Conservation (phyloP, 2,113 vertebrate species). For the Argyrosomus japonicus region DNA sequence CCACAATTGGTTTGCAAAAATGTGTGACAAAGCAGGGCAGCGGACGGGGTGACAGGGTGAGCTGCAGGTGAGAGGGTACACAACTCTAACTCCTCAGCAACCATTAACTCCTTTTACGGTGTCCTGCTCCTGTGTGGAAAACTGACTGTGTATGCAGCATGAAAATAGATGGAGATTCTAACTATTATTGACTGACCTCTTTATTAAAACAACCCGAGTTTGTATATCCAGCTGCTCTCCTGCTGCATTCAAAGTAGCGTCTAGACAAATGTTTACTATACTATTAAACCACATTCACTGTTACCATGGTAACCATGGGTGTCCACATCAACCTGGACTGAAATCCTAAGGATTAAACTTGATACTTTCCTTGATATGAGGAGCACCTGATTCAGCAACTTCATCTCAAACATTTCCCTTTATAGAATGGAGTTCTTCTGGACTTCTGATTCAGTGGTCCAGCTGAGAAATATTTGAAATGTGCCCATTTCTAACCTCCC, state of each 20-base stretch:
- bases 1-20: too few species aligned
- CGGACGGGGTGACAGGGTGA: too few species aligned
- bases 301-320: not conserved
- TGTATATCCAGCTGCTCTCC: not conserved
- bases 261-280: not conserved
- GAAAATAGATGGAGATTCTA: too few species aligned
- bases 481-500: not conserved
- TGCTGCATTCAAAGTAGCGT: not conserved
- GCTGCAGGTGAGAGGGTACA: too few species aligned
- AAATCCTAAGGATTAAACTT: too few species aligned
- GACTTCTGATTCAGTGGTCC: not conserved
- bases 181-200: too few species aligned
- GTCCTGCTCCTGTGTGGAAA: too few species aligned
- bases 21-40: too few species aligned
- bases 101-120: too few species aligned
- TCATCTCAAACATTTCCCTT: not conserved
- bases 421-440: not conserved
- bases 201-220: too few species aligned
- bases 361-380: not conserved
- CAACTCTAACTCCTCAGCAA: too few species aligned
- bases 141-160: too few species aligned
- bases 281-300: not conserved
- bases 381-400: not conserved
- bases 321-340: not conserved
- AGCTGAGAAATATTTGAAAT: not conserved